Evolutionary conservation across 2,797 vertebrate genomes (phyloP).

Genomic region (Neosalanx taihuensis): DNA sequence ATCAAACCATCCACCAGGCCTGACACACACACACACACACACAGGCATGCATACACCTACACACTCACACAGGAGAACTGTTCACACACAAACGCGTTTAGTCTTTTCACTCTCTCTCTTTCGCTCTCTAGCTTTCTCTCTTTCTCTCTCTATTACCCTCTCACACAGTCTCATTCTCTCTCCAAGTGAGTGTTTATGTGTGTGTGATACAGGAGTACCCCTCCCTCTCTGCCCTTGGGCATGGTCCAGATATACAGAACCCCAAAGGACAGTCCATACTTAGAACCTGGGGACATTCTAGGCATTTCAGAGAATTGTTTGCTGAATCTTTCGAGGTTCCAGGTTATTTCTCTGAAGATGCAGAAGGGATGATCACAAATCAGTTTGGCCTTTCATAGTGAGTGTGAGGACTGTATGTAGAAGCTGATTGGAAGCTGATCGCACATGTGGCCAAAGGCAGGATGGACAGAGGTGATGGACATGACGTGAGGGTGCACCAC

Average conservation of each 20-base stretch:
- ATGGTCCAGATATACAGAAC: too few relatives aligned
- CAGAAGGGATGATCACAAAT: neutral
- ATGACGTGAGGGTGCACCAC: too few relatives aligned
- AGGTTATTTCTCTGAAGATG: neutral
- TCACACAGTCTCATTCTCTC: too few relatives aligned
- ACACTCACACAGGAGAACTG: neutral
- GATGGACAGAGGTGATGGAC: too few relatives aligned
- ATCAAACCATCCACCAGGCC: conserved; percentile 28
- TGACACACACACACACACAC: conserved; percentile 3
- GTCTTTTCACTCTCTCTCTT: neutral
- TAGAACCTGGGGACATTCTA: neutral
- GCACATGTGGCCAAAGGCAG: too few relatives aligned
- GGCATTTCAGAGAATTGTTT: neutral
- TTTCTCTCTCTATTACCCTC: too few relatives aligned
- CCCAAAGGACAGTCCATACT: neutral
- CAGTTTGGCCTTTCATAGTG: neutral
- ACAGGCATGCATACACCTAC: neutral
- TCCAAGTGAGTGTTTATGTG: neutral
- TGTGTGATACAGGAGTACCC: neutral
- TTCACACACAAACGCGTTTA: neutral
- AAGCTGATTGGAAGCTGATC: neutral
- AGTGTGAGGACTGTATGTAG: neutral
- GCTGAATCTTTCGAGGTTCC: neutral
- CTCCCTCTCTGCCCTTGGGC: neutral
- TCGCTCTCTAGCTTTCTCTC: neutral